phyloP scores from a whole-genome alignment of 2,113 vertebrate species.

The Microcebus murinus region DNA sequence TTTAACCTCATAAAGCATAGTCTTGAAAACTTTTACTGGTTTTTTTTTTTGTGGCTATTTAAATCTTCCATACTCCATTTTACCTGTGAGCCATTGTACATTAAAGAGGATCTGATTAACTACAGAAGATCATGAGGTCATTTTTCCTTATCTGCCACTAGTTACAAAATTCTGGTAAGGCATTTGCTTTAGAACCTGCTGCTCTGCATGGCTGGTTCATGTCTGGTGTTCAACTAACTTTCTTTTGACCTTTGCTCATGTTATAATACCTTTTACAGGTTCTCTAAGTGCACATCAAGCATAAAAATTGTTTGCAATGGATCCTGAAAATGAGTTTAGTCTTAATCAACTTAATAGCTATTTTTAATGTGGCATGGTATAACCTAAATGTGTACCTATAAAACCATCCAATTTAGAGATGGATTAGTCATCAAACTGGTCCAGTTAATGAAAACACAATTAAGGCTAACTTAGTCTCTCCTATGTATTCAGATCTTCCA shows the following conservation, averaged over 20 bases:
- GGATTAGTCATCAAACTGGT: slow-evolving; percentile 38
- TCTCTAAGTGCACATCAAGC: neutral
- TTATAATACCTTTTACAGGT: neutral
- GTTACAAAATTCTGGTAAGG: neutral
- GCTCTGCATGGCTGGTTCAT: neutral
- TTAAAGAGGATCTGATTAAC: neutral
- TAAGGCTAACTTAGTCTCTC: slow-evolving; percentile 26
- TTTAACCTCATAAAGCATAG: neutral
- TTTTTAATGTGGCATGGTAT: slow-evolving; percentile 38
- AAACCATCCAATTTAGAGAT: slow-evolving; percentile 49
- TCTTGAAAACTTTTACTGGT: neutral
- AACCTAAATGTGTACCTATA: slow-evolving; percentile 41
- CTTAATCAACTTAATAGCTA: slow-evolving; percentile 58
- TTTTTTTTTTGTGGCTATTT: neutral
- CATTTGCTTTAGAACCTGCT: neutral
- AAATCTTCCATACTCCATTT: neutral
- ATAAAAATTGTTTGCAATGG: neutral
- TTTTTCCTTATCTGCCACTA: neutral
- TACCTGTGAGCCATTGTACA: neutral
- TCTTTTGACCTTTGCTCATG: neutral
- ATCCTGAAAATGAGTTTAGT: slow-evolving; percentile 24
- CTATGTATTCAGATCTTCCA: neutral
- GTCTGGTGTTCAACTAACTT: neutral
- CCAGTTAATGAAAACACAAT: slow-evolving; percentile 53
- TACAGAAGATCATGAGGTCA: neutral